Base-by-base conservation (phyloP, 2,888 invertebrate species). In the Pasiphila rectangulata region DNA sequence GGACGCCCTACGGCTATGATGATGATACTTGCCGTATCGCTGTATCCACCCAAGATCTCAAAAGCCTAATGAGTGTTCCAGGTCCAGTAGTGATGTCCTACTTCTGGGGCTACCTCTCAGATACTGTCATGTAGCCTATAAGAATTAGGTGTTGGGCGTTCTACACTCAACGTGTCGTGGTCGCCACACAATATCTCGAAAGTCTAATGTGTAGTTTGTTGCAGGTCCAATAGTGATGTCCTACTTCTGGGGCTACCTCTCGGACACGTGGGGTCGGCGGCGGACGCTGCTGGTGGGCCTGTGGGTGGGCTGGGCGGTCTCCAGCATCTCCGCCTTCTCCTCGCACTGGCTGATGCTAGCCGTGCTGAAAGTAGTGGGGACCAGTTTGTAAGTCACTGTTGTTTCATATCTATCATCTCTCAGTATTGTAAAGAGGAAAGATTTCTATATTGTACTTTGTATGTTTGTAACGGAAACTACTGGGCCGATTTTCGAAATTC, bases 231-330 rank as follows among this genome's bases (percentile, higher is more conserved):
- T 85, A 49, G 64, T 83, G 4, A 83, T 83, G 81, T 83, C 85
- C 0, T 85, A 85, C 48, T 74, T 82, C 0, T 87, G 86, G 86
- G 86, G 86, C 37, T 85, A 83, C 58, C 56, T 85, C 40, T 79
- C 86, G 0, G 86, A 87, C 48, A 86, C 54, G 13, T 44, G 17
- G 3, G 58, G 58, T 1, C 54, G 58, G 1, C 39, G 40, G 6
- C 34, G 46, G 41, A 44, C 42, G 6, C 44, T 58, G 6, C 54
- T 54, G 9, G 16, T 49, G 6, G 58, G 56, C 2, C 44, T 58
- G 13, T 56, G 58, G 52, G 54, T 54, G 1, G 46, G 48, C 9
- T 54, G 46, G 32, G 4, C 51, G 0, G 48, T 24, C 1, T 36
- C 54, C 21, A 1, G 13, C 16, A 9, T 36, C 34, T 35, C 48